Conservation (phyloP, 2,113 vertebrate species). For the Plestiodon gilberti region DNA sequence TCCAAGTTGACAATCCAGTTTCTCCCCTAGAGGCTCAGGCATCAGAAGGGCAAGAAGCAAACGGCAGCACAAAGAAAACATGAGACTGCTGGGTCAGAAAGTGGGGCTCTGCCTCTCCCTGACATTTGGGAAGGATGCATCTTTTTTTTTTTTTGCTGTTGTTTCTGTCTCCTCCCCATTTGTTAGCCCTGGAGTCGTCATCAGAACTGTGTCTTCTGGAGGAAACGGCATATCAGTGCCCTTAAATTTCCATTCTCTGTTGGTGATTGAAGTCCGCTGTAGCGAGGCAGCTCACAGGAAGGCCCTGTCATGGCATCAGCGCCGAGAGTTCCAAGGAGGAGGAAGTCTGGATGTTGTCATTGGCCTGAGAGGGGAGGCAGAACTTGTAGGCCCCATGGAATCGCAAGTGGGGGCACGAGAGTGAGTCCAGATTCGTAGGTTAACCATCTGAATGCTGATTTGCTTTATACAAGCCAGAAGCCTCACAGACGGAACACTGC, state of each 20-base stretch:
- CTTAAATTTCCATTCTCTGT: not conserved
- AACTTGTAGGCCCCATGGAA: not conserved
- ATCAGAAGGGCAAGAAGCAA: not conserved
- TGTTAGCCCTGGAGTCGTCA: not conserved
- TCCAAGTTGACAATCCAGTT: not conserved
- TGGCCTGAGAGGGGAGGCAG: not conserved
- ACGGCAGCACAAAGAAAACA: not conserved
- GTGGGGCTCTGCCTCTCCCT: not conserved
- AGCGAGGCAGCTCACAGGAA: constrained; percentile 36
- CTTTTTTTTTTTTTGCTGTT: not conserved
- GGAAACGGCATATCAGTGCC: constrained; percentile 14
- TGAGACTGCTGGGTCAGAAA: not conserved
- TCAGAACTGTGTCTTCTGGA: not conserved
- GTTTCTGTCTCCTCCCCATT: not conserved
- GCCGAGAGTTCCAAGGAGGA: constrained; percentile 41
- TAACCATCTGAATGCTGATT: not conserved
- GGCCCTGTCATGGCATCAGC: not conserved
- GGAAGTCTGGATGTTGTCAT: constrained; percentile 58
- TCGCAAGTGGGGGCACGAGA: not conserved
- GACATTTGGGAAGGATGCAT: not conserved
- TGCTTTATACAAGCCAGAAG: not conserved
- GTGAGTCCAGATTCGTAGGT: not conserved
- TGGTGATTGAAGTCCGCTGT: constrained; percentile 12
- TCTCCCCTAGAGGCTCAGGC: not conserved
- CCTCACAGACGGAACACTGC: not conserved